These are phyloP conservation scores for Thinocorus orbignyianus DNA, from an alignment of 2,113 vertebrate genomes.

Conservation along the genomic window DNA sequence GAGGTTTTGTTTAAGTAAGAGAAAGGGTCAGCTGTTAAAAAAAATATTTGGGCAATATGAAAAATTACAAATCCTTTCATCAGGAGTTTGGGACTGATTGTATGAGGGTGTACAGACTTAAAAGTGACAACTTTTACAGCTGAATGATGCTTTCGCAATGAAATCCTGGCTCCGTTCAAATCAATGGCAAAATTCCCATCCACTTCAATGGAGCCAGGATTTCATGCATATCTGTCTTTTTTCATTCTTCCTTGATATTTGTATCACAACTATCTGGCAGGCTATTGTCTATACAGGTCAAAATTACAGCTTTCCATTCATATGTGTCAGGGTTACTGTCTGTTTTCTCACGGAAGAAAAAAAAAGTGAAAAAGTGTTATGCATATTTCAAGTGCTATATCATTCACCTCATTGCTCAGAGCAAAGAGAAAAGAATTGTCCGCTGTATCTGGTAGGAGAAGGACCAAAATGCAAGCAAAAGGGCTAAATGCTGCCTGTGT, in stretches of 20 bases:
- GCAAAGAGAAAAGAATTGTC: background rate
- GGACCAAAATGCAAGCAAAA: background rate
- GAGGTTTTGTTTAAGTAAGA: conserved; percentile 41
- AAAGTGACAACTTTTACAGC: conserved; percentile 30
- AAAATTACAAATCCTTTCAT: conserved; percentile 45
- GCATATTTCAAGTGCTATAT: background rate
- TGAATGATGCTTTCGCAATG: background rate
- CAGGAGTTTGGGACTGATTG: background rate
- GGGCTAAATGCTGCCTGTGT: conserved; percentile 14
- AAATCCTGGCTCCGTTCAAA: conserved; percentile 25
- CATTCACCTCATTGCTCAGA: background rate
- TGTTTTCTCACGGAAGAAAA: background rate
- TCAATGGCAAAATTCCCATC: conserved; percentile 39
- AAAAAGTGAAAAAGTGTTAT: background rate
- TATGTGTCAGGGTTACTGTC: background rate
- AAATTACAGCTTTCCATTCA: background rate
- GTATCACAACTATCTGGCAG: background rate
- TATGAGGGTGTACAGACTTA: background rate
- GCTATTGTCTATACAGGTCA: conserved; percentile 14
- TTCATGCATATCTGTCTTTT: background rate
- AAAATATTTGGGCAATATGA: conserved; percentile 32
- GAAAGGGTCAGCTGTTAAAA: conserved; percentile 9
- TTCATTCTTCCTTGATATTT: conserved; percentile 22
- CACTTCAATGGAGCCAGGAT: background rate
- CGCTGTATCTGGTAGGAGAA: background rate